These are phyloP conservation scores for Malurus cyaneus DNA, from an alignment of 2,113 vertebrate genomes.

Conservation along the genomic window DNA sequence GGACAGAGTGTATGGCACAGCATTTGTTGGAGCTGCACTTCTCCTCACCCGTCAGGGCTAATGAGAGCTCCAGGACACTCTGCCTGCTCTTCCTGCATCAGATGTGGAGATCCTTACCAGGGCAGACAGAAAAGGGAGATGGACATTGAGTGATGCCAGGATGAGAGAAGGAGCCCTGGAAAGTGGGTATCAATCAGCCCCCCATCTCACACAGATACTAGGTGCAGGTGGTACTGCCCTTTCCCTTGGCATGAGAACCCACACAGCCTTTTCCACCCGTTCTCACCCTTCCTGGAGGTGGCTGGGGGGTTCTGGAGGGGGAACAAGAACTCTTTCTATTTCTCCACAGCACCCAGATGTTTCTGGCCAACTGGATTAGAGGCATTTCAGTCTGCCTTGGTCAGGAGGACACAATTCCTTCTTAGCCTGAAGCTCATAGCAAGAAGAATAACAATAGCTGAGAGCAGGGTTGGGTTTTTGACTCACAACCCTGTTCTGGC, in stretches of 20 bases:
- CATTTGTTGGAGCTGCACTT: not conserved
- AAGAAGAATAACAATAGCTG: not conserved
- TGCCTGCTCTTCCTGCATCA: not conserved
- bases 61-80: not conserved
- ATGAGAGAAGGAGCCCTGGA: not conserved
- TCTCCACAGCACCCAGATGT: not conserved
- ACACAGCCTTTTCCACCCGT: not conserved
- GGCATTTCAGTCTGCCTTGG: not conserved
- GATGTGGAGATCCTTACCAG: not conserved
- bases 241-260: not conserved
- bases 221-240: accelerated
- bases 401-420: not conserved
- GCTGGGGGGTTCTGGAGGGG: too few species aligned
- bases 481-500: not conserved
- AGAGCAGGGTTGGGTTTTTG: not conserved
- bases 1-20: not conserved
- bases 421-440: not conserved
- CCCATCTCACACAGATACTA: accelerated
- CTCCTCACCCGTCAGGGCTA: not conserved
- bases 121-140: not conserved
- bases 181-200: not conserved
- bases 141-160: not conserved
- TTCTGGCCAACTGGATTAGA: not conserved
- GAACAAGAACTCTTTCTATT: not conserved
- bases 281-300: not conserved